Conservation (phyloP, 2,797 vertebrate species). For the Peromyscus melanophrys region DNA sequence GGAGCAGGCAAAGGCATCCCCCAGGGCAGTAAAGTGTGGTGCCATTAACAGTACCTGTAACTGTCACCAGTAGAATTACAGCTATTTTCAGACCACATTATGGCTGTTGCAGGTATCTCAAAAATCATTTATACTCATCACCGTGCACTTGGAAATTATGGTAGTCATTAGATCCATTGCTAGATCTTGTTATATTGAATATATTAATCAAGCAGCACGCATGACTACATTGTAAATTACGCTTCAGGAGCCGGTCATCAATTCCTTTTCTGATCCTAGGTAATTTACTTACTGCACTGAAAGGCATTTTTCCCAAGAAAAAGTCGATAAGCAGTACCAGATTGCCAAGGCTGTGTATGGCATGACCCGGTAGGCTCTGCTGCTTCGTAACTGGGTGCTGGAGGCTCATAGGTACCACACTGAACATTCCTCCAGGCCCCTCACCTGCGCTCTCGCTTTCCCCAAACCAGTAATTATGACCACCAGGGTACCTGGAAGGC, state of each 20-base stretch:
- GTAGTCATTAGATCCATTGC: slow-evolving; percentile 55
- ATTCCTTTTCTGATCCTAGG: slow-evolving; percentile 68
- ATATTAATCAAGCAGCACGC: slow-evolving; percentile 64
- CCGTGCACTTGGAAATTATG: slow-evolving; percentile 55
- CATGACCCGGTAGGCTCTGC: not conserved
- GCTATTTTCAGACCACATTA: slow-evolving; percentile 62
- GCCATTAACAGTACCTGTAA: slow-evolving; percentile 19
- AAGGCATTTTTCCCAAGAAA: slow-evolving; percentile 36
- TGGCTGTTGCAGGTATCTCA: slow-evolving; percentile 60
- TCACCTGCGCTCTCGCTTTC: not conserved
- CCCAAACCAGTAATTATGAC: not conserved
- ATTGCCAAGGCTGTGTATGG: not conserved
- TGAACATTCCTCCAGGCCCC: not conserved
- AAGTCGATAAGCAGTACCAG: not conserved
- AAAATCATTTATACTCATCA: slow-evolving; percentile 56
- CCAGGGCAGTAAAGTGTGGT: slow-evolving; percentile 23
- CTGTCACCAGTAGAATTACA: slow-evolving; percentile 44
- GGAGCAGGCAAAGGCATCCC: not conserved
- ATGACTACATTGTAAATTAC: slow-evolving; percentile 54
- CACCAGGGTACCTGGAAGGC: not conserved
- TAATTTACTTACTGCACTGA: slow-evolving; percentile 50
- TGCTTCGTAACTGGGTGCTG: too few species aligned
- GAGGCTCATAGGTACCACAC: not conserved
- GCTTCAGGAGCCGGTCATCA: slow-evolving; percentile 44
- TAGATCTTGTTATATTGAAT: slow-evolving; percentile 61